These are phyloP conservation scores for Melanophora roralis DNA, from an alignment of 2,888 invertebrate genomes.

Conservation along the genomic window DNA sequence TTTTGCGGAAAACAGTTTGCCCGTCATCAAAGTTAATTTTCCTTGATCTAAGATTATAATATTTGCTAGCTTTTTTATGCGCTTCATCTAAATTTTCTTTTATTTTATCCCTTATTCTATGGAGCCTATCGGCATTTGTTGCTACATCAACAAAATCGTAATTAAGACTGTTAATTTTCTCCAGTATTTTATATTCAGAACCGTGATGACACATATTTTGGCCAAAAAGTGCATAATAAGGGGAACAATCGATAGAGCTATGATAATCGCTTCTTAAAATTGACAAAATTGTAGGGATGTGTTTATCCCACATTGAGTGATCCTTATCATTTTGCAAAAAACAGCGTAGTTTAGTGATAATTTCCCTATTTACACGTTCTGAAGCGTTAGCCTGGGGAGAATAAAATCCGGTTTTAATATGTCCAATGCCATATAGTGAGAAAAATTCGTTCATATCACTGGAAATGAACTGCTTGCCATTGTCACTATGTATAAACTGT, in stretches of 20 bases:
- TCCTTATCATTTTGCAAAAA: neutral
- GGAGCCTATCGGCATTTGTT: neutral
- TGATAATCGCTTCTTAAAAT: neutral
- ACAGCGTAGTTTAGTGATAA: neutral
- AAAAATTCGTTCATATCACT: neutral
- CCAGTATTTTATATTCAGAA: neutral
- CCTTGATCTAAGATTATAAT: neutral
- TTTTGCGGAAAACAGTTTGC: neutral
- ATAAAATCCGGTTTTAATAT: neutral
- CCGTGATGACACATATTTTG: conserved; percentile 9
- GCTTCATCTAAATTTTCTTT: neutral
- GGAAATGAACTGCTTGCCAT: neutral
- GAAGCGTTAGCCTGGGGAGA: neutral
- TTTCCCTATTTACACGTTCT: neutral
- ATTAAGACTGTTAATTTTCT: neutral
- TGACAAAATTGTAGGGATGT: neutral
- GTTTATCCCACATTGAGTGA: neutral
- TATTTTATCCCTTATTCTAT: neutral
- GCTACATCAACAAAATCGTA: neutral
- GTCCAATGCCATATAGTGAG: neutral
- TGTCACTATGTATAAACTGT: neutral
- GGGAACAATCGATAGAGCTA: neutral
- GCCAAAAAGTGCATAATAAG: neutral
- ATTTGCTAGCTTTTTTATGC: neutral
- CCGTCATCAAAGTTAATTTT: neutral